These are phyloP conservation scores for Armadillidium nasatum DNA, from an alignment of 1,140 invertebrate genomes.

Conservation along the genomic window DNA sequence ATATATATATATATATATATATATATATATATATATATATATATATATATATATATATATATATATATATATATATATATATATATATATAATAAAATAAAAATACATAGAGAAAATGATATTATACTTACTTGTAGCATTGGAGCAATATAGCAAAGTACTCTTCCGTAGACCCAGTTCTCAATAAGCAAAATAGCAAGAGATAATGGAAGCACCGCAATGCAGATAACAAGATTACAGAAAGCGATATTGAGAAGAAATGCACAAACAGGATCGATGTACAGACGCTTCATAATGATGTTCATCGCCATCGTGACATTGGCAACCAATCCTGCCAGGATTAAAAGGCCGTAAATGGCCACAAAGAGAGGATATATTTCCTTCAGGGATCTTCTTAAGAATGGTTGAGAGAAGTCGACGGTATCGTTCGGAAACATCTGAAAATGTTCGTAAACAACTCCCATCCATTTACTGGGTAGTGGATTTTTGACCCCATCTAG, in stretches of 20 bases:
- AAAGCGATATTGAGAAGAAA: slow-evolving; percentile 64
- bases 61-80: too few species aligned
- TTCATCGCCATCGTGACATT: slow-evolving; percentile 58
- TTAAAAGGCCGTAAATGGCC: slow-evolving; percentile 59
- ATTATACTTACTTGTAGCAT: slow-evolving; percentile 61
- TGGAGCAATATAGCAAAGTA: slow-evolving; percentile 68
- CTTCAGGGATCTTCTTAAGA: slow-evolving; percentile 22
- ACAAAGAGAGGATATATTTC: slow-evolving; percentile 61
- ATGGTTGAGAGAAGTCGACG: slow-evolving; percentile 31
- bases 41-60: too few species aligned
- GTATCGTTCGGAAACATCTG: slow-evolving; percentile 36
- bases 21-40: too few species aligned
- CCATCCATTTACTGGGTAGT: not conserved
- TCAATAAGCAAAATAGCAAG: slow-evolving; percentile 63
- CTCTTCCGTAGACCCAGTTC: slow-evolving; percentile 69
- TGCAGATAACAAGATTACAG: slow-evolving; percentile 63
- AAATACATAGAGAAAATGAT: too few species aligned
- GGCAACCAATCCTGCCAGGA: slow-evolving; percentile 56
- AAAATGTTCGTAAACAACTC: not conserved
- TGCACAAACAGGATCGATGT: slow-evolving; percentile 61
- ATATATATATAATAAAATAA: too few species aligned
- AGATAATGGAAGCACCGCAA: slow-evolving; percentile 62
- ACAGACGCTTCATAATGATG: slow-evolving; percentile 58
- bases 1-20: too few species aligned
- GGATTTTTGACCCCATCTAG: too few species aligned